A percentile compares a stretch with the other conserved stretches of the same genome.
These are phyloP conservation scores for Anser cygnoides DNA, from an alignment of 2,113 vertebrate species.

Conservation along the genomic window DNA sequence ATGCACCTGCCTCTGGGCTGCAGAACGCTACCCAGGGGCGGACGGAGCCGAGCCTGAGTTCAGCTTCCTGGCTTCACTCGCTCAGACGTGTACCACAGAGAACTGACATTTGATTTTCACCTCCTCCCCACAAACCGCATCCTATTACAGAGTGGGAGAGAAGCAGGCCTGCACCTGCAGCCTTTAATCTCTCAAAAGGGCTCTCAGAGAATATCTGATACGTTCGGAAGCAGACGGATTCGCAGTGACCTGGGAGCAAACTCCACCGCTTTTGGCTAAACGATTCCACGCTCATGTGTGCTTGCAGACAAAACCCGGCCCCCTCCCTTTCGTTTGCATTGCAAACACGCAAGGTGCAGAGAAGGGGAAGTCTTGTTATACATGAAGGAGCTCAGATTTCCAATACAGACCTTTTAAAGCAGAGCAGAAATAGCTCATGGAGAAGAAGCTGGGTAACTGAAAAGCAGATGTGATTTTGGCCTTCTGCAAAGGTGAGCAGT, in stretches of 20 bases:
- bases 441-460: neutral
- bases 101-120: neutral
- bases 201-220: neutral
- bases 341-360: neutral
- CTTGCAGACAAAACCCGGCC: neutral
- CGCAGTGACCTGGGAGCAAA: neutral
- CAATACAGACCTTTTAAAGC: neutral
- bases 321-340: neutral
- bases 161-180: neutral
- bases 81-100: neutral
- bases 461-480: neutral
- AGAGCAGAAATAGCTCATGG: neutral
- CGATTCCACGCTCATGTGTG: neutral
- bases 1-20: neutral
- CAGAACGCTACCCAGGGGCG: rapidly evolving
- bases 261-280: neutral
- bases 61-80: neutral
- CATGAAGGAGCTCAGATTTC: neutral
- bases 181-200: neutral
- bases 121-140: neutral
- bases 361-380: neutral
- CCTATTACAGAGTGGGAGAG: neutral
- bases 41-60: rapidly evolving
- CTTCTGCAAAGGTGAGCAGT: neutral
- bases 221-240: neutral